These are phyloP conservation scores for Malacoctenus gilli DNA, from an alignment of 2,797 vertebrate genomes.

Conservation along the genomic window DNA sequence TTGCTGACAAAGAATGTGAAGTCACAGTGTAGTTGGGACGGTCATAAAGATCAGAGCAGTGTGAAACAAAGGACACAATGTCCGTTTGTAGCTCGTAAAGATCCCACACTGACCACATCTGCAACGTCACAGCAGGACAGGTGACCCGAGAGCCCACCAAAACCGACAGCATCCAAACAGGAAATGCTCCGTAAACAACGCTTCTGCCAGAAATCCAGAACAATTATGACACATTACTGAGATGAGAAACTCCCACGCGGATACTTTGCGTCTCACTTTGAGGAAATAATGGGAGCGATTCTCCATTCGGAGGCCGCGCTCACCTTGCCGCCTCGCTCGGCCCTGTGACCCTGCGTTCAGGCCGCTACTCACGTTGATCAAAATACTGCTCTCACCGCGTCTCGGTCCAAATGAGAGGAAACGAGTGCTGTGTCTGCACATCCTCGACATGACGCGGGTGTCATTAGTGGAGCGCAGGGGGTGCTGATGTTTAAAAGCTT, in stretches of 20 bases:
- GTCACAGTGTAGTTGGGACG: too few relatives aligned
- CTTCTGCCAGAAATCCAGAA: background rate
- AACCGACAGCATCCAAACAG: too few relatives aligned
- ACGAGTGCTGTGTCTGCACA: constrained; percentile 52
- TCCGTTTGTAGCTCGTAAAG: too few relatives aligned
- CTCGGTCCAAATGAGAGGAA: constrained; percentile 67
- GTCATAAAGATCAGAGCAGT: too few relatives aligned
- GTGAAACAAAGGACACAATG: too few relatives aligned
- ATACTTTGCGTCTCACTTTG: constrained; percentile 6
- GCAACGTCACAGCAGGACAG: too few relatives aligned
- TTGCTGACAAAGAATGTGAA: too few relatives aligned
- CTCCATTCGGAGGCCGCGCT: constrained; percentile 17
- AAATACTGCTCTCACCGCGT: constrained; percentile 54
- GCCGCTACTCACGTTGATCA: constrained; percentile 33
- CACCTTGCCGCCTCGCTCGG: constrained; percentile 17
- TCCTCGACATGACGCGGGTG: constrained; percentile 54
- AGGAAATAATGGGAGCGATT: constrained; percentile 25
- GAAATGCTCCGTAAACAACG: too few relatives aligned
- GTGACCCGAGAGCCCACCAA: too few relatives aligned
- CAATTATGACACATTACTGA: background rate
- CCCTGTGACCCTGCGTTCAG: constrained; percentile 27
- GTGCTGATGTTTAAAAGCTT: constrained; percentile 51
- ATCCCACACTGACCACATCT: too few relatives aligned
- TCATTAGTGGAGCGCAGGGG: constrained; percentile 65
- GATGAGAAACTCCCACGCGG: background rate